Conservation (phyloP, 2,888 invertebrate genomes). For the Azorinus chamasolen region DNA sequence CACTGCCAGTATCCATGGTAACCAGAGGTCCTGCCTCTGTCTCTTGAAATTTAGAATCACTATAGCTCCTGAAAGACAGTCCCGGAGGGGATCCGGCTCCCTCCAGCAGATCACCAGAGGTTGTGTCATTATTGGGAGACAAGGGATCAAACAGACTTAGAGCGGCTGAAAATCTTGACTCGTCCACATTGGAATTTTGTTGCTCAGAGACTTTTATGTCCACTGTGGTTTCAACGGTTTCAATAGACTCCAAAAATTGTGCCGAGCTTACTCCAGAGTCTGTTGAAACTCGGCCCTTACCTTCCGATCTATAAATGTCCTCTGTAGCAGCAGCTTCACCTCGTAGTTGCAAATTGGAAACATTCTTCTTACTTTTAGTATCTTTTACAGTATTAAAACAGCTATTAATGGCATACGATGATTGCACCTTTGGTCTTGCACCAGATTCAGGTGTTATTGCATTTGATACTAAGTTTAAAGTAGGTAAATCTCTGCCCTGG, state of each 20-base stretch:
- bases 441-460: conserved; percentile 45
- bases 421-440: conserved; percentile 52
- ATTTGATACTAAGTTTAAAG: conserved; percentile 37
- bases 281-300: conserved; percentile 35
- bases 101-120: conserved; percentile 53
- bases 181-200: conserved; percentile 81
- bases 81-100: conserved; percentile 40
- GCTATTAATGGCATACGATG: not conserved
- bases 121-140: conserved; percentile 21
- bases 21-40: conserved; percentile 22
- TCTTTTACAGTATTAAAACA: conserved; percentile 19
- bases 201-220: conserved; percentile 73
- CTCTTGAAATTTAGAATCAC: conserved; percentile 14
- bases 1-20: conserved; percentile 7
- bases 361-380: conserved; percentile 32
- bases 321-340: conserved; percentile 10
- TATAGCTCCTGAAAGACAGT: conserved; percentile 34
- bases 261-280: conserved; percentile 58
- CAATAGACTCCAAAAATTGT: conserved; percentile 54
- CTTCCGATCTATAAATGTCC: conserved; percentile 31
- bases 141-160: conserved; percentile 80
- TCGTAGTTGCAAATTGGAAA: conserved; percentile 19
- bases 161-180: conserved; percentile 79
- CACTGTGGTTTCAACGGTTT: conserved; percentile 53
- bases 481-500: conserved; percentile 17